A percentile compares a stretch with the other conserved stretches of the same genome.
Evolutionary conservation across 2,797 vertebrate species (phyloP).

Genomic region (Sebastes nivosus): DNA sequence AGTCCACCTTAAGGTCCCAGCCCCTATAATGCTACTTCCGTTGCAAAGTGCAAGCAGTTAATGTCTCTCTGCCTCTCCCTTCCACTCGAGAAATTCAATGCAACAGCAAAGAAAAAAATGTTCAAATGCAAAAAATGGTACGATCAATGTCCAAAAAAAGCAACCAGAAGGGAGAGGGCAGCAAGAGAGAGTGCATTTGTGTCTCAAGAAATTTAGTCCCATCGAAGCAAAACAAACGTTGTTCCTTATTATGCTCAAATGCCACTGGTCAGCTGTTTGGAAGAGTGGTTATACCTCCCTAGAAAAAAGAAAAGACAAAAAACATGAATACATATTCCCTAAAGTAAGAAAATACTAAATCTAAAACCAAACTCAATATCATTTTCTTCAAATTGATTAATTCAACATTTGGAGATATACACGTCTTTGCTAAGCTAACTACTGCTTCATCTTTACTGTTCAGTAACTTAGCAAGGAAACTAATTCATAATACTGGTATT

Average conservation of each 20-base stretch:
- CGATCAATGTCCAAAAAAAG: slow-evolving; percentile 46
- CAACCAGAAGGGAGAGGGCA: slow-evolving; percentile 62
- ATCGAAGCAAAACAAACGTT: slow-evolving; percentile 50
- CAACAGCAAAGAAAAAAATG: slow-evolving; percentile 47
- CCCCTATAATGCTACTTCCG: slow-evolving; percentile 71
- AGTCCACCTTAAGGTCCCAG: slow-evolving; percentile 52
- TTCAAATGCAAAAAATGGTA: slow-evolving; percentile 38
- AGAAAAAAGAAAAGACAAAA: not conserved
- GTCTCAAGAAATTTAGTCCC: slow-evolving; percentile 67
- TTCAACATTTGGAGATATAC: not conserved
- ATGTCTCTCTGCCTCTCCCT: slow-evolving; percentile 67
- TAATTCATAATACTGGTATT: not conserved
- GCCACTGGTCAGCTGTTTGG: slow-evolving; percentile 10
- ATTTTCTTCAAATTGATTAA: not conserved
- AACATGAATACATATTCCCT: not conserved
- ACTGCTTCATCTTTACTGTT: not conserved
- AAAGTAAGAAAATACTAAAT: not conserved
- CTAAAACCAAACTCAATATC: not conserved
- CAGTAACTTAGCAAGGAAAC: not conserved
- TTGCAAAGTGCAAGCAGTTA: slow-evolving; percentile 85
- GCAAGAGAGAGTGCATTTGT: slow-evolving; percentile 76
- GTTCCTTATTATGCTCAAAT: slow-evolving; percentile 34
- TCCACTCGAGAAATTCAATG: slow-evolving; percentile 45
- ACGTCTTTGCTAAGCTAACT: not conserved
- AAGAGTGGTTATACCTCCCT: slow-evolving; percentile 81